phyloP scores from a whole-genome alignment of 2,113 vertebrate genomes.

The Xiphias gladius region DNA sequence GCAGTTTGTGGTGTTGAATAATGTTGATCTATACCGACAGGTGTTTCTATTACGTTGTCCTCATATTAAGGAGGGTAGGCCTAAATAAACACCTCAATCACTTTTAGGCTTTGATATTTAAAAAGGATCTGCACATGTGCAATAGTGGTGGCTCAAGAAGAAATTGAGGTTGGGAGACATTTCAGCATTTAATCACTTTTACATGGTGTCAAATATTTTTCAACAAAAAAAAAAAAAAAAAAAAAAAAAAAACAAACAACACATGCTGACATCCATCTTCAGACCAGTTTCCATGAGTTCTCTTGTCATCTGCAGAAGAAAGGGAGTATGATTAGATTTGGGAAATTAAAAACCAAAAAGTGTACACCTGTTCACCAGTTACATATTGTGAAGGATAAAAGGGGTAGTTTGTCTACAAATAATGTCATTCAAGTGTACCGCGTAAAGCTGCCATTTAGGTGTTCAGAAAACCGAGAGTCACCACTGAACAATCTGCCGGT shows the following conservation, averaged over 20 bases:
- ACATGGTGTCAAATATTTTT: too few species aligned
- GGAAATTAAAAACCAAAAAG: too few species aligned
- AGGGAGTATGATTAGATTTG: too few species aligned
- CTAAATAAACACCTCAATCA: not conserved
- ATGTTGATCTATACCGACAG: not conserved
- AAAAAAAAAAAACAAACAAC: too few species aligned
- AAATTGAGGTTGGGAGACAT: not conserved
- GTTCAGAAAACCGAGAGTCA: slow-evolving; percentile 91
- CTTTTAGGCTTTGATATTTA: not conserved
- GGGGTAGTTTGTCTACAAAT: not conserved
- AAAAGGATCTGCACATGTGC: too few species aligned
- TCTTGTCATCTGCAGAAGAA: not conserved
- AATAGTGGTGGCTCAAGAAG: not conserved
- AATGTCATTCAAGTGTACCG: not conserved
- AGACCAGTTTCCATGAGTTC: not conserved
- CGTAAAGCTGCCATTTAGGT: not conserved
- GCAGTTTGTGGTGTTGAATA: not conserved
- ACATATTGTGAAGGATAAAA: not conserved
- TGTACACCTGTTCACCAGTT: too few species aligned
- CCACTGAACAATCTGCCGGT: slow-evolving; percentile 91
- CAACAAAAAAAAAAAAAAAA: too few species aligned
- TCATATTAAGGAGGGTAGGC: not conserved
- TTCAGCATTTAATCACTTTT: not conserved
- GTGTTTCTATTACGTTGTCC: not conserved
- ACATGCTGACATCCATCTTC: too few species aligned